Evolutionary conservation across 2,888 invertebrate species (phyloP).

Genomic region (Lamellibrachia columna): DNA sequence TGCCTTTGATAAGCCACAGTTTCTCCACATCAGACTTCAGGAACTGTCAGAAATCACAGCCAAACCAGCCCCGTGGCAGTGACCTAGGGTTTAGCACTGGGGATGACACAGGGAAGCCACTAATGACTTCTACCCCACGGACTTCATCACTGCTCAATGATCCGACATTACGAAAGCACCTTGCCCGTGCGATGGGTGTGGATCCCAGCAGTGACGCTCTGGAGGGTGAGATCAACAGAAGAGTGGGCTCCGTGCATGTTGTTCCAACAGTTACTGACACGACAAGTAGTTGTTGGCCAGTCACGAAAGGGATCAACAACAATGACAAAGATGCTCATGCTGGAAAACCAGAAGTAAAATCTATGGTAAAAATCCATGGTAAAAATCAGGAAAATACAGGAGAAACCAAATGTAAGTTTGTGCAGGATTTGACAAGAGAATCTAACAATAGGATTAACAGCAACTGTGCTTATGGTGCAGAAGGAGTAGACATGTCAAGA

Average conservation of each 20-base stretch:
- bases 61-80: neutral
- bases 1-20: neutral
- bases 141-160: neutral
- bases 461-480: neutral
- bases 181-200: neutral
- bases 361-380: neutral
- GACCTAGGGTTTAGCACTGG: neutral
- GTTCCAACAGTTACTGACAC: neutral
- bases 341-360: neutral
- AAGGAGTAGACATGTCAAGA: neutral
- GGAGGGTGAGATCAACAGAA: neutral
- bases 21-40: neutral
- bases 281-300: neutral
- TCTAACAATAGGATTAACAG: neutral
- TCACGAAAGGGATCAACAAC: neutral
- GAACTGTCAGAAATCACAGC: neutral
- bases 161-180: neutral
- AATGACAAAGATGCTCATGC: neutral
- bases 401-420: neutral
- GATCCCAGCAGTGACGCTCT: neutral
- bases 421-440: neutral
- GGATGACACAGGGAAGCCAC: neutral
- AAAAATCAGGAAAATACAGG: neutral
- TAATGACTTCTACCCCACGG: neutral
- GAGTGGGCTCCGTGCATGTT: neutral